Conservation (phyloP, 2,888 invertebrate species). For the Margaritifera margaritifera region DNA sequence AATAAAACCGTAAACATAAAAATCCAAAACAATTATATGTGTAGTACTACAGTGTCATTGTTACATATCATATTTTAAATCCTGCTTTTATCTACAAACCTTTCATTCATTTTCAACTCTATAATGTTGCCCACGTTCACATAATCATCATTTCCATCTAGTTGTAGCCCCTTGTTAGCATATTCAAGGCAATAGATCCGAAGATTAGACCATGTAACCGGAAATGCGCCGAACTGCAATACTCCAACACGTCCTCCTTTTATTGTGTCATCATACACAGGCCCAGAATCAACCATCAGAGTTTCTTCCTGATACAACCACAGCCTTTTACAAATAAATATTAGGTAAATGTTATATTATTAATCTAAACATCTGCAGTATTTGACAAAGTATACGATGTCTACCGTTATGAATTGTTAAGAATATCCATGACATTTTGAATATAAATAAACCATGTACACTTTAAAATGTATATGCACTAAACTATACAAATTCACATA, state of each 20-base stretch:
- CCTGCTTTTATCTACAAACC: conserved; percentile 18
- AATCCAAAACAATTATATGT: too few relatives aligned
- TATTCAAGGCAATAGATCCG: conserved; percentile 42
- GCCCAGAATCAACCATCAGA: conserved; percentile 53
- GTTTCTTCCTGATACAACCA: conserved; percentile 41
- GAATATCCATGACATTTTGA: too few relatives aligned
- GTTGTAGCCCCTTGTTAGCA: conserved; percentile 51
- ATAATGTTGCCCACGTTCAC: conserved; percentile 40
- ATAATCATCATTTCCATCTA: conserved; percentile 57
- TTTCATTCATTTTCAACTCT: conserved; percentile 43
- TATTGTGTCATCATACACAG: conserved; percentile 54
- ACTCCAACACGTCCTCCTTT: conserved; percentile 60
- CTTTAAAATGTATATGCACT: too few relatives aligned
- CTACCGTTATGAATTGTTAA: too few relatives aligned
- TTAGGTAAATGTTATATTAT: too few relatives aligned
- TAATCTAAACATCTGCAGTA: too few relatives aligned
- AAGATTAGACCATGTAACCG: conserved; percentile 55
- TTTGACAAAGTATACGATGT: too few relatives aligned
- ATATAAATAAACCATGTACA: too few relatives aligned
- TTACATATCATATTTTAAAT: too few relatives aligned
- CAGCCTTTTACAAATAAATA: conserved; percentile 23
- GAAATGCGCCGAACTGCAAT: conserved; percentile 51
- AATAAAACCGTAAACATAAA: too few relatives aligned
- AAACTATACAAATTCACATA: too few relatives aligned
- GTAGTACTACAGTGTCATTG: too few relatives aligned